phyloP scores from a whole-genome alignment of 2,113 vertebrate genomes.

The Lepidothrix coronata region DNA sequence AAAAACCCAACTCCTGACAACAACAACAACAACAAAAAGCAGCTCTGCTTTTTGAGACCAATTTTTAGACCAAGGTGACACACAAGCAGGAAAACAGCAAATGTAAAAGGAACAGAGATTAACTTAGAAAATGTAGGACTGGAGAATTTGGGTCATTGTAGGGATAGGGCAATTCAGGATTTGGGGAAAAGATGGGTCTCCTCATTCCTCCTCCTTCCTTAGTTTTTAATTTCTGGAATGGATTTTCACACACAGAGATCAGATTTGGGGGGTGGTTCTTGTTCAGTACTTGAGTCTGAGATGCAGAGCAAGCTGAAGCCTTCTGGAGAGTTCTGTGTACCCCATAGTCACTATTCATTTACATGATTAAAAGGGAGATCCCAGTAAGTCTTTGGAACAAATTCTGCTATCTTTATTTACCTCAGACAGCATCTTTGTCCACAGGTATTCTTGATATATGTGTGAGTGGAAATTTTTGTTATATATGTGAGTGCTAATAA shows the following conservation, averaged over 20 bases:
- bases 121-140: not conserved
- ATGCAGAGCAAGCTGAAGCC: not conserved
- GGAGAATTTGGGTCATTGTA: not conserved
- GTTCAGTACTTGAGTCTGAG: not conserved
- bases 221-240: not conserved
- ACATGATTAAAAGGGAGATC: not conserved
- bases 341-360: not conserved
- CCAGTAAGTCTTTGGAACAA: not conserved
- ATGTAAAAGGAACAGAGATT: not conserved
- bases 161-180: not conserved
- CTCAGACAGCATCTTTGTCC: not conserved
- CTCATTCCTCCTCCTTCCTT: not conserved
- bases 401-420: not conserved
- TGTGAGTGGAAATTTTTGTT: not conserved
- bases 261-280: not conserved
- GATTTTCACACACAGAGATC: not conserved
- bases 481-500: not conserved
- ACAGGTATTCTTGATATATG: not conserved
- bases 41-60: not conserved
- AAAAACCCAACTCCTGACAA: not conserved
- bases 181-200: not conserved
- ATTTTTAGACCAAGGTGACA: not conserved
- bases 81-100: not conserved
- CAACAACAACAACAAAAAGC: not conserved
- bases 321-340: not conserved